Evolutionary conservation across 35 echinoderm and acorn worm species (phyloP).

Genomic region (Ptychodera flava): DNA sequence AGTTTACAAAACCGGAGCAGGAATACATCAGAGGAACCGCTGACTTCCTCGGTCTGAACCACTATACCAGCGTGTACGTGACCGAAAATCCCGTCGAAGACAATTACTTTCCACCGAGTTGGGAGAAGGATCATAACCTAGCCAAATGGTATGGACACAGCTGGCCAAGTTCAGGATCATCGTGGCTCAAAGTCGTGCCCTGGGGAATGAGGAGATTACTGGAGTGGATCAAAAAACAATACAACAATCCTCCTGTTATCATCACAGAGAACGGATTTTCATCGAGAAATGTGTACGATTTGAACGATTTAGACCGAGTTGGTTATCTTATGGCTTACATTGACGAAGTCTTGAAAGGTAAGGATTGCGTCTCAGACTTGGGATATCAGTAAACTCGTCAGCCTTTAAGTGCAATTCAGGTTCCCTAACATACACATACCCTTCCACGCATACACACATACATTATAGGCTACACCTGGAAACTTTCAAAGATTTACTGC

Average conservation of each 20-base stretch:
- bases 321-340: constrained; percentile 3
- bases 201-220: constrained; percentile 76
- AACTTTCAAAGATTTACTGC: no score
- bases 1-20: constrained; percentile 77
- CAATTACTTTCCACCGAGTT: constrained; percentile 23
- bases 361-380: not conserved
- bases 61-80: constrained; percentile 73
- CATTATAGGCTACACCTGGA: no score
- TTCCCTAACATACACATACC: no score
- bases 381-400: no score
- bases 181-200: constrained; percentile 68
- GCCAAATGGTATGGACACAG: constrained; percentile 29
- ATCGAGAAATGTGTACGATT: constrained; percentile 32
- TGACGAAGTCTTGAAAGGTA: constrained; percentile 16
- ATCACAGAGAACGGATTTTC: constrained; percentile 89
- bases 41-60: constrained; percentile 82
- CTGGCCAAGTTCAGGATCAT: constrained; percentile 66
- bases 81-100: constrained; percentile 15
- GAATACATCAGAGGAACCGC: constrained; percentile 51
- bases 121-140: constrained; percentile 44
- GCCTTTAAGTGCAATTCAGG: no score
- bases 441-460: no score
- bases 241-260: constrained; percentile 45
- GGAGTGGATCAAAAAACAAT: constrained; percentile 65
- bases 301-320: constrained; percentile 3